These are phyloP conservation scores for Passer montanus DNA, from an alignment of 2,113 vertebrate genomes.

Conservation along the genomic window DNA sequence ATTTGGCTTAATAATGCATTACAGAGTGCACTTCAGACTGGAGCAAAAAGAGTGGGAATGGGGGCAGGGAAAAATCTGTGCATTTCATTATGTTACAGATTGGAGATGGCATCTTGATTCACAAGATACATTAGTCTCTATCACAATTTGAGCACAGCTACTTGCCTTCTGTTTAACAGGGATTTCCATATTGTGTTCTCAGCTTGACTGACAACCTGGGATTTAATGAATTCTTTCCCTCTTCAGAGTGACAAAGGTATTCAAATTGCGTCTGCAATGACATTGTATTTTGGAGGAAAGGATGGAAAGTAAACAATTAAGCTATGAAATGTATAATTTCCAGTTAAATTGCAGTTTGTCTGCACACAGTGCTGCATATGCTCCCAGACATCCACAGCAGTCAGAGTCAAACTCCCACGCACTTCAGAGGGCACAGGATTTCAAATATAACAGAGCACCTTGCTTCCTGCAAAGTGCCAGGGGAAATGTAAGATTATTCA, in stretches of 20 bases:
- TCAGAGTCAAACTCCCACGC: neutral
- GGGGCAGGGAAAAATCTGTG: constrained; percentile 31
- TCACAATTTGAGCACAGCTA: neutral
- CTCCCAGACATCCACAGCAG: neutral
- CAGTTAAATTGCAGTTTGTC: neutral
- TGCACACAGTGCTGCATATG: neutral
- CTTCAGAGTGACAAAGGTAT: neutral
- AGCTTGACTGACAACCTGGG: neutral
- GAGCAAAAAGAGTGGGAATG: constrained; percentile 8
- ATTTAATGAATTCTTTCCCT: constrained; percentile 23
- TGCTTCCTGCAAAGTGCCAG: neutral
- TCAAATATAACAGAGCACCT: neutral
- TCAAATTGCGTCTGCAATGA: neutral
- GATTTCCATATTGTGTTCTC: constrained; percentile 35
- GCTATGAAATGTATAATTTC: neutral
- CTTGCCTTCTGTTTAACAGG: constrained; percentile 3
- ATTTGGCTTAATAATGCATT: constrained; percentile 64
- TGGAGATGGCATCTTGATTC: constrained; percentile 47
- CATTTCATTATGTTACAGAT: constrained; percentile 25
- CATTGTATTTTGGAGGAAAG: neutral
- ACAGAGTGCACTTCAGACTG: constrained; percentile 24
- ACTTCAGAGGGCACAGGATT: neutral
- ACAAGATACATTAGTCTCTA: constrained; percentile 5
- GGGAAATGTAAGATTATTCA: neutral
- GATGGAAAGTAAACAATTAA: neutral